phyloP scores from a whole-genome alignment of 2,113 vertebrate species.

The Ctenomys sociabilis region DNA sequence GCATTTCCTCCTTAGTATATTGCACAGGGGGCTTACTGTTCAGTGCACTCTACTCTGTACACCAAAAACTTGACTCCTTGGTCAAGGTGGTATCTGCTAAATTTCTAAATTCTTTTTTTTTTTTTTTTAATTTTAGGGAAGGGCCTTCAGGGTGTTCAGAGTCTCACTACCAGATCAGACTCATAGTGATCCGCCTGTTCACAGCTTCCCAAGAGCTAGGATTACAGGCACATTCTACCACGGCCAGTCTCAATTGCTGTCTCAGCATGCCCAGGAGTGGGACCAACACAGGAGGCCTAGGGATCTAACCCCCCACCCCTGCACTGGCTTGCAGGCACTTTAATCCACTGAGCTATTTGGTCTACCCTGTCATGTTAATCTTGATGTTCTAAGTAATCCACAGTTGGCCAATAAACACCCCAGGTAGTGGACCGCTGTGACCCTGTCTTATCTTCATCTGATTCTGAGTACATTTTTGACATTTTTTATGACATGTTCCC shows the following conservation, averaged over 20 bases:
- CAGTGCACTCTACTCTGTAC: background rate
- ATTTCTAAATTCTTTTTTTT: background rate
- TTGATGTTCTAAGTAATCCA: background rate
- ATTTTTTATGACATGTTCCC: background rate
- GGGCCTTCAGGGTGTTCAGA: too few species aligned
- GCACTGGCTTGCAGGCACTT: too few species aligned
- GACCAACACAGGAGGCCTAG: too few species aligned
- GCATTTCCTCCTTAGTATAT: background rate
- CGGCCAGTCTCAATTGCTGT: too few species aligned
- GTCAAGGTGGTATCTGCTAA: background rate
- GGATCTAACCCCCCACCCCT: too few species aligned
- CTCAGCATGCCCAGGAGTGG: too few species aligned
- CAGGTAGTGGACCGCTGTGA: background rate
- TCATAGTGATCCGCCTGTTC: too few species aligned
- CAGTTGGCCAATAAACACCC: background rate
- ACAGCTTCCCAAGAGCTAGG: too few species aligned
- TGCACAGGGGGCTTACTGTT: background rate
- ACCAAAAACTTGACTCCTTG: background rate
- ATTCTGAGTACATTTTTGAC: background rate
- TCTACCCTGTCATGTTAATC: background rate
- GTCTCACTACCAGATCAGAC: too few species aligned
- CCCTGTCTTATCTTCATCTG: background rate
- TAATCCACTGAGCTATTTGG: background rate
- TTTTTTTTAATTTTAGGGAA: too few species aligned
- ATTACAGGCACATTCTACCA: too few species aligned